Percentiles rank a stretch among this genome's conserved stretches.
Conservation (phyloP, 2,113 vertebrate genomes). For the Grammomys dolichurus region DNA sequence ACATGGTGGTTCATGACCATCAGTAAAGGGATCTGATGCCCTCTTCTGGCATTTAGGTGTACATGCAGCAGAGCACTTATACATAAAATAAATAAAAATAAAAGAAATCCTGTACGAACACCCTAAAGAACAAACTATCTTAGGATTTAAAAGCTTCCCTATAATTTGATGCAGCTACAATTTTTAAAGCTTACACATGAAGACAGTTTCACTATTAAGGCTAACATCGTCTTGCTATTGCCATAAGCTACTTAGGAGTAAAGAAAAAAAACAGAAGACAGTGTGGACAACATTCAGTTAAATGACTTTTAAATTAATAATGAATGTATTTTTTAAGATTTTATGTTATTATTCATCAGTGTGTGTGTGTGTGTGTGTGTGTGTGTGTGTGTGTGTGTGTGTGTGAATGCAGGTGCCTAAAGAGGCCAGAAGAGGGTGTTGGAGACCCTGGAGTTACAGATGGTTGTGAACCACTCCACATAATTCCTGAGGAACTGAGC, state of each 20-base stretch:
- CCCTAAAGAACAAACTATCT: constrained; percentile 16
- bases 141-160: constrained; percentile 35
- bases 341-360: neutral
- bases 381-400: no score
- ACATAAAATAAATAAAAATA: no score
- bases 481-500: neutral
- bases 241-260: neutral
- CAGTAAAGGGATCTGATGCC: no score
- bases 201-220: constrained; percentile 31
- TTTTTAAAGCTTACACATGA: neutral
- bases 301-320: neutral
- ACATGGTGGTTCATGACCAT: no score
- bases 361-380: neutral
- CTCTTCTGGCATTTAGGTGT: no score
- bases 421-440: neutral
- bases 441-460: neutral
- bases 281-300: neutral
- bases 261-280: constrained; percentile 30
- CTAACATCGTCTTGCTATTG: neutral
- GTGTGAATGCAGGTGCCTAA: neutral
- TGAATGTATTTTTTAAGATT: neutral
- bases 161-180: neutral
- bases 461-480: neutral
- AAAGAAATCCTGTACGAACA: neutral
- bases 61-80: no score